Evolutionary conservation across 2,113 vertebrate genomes (phyloP).

Genomic region (Lepidothrix coronata): DNA sequence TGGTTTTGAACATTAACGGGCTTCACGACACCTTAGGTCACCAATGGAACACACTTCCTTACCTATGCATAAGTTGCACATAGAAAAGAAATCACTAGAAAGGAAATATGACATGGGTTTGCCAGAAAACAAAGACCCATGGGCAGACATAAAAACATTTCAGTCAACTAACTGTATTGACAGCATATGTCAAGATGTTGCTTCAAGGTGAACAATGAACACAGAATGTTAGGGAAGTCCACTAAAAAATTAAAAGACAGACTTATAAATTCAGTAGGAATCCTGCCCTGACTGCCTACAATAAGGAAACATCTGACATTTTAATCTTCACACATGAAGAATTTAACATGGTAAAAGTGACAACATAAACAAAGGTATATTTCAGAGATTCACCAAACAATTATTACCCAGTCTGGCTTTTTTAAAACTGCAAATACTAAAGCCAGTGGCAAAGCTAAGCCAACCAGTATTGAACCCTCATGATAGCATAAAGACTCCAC

Average conservation of each 20-base stretch:
- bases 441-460: not conserved
- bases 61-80: not conserved
- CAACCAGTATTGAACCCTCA: rapidly evolving
- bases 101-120: not conserved
- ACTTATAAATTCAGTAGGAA: not conserved
- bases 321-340: not conserved
- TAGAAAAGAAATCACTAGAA: not conserved
- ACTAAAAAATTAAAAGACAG: not conserved
- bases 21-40: not conserved
- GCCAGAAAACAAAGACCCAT: not conserved
- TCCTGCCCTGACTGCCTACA: not conserved
- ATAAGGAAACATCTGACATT: not conserved
- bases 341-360: not conserved
- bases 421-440: not conserved
- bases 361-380: not conserved
- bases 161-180: not conserved
- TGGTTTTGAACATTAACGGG: not conserved
- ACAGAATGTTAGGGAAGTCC: not conserved
- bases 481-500: not conserved
- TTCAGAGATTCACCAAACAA: not conserved
- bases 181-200: not conserved
- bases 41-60: not conserved
- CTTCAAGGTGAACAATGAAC: not conserved
- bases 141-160: not conserved
- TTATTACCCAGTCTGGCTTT: not conserved